Percentiles rank a stretch among this genome's conserved stretches.
phyloP scores from a whole-genome alignment of 92 coral and sea anemone genomes.

The Porites evermanni region DNA sequence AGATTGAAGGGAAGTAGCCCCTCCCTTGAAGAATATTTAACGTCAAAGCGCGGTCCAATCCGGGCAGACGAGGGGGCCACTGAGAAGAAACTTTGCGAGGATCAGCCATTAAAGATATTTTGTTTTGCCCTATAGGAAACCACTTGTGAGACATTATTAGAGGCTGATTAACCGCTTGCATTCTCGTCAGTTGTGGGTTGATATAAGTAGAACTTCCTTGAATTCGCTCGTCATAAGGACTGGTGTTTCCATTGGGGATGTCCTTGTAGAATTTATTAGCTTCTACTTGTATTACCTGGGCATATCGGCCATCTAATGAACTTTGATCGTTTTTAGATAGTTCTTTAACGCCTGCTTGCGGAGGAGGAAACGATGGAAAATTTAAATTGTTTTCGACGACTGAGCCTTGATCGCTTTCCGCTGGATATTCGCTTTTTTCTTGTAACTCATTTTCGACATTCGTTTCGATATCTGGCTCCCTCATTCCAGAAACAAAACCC shows the following conservation, averaged over 20 bases:
- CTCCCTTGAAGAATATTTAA: not conserved
- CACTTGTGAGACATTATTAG: slow-evolving; percentile 12
- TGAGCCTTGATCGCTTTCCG: not conserved
- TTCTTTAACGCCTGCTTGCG: not conserved
- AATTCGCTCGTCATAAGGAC: no score
- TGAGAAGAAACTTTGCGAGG: slow-evolving; percentile 24
- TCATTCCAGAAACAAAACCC: not conserved
- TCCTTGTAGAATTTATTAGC: not conserved
- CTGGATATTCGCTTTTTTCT: not conserved
- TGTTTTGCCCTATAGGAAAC: slow-evolving; percentile 8
- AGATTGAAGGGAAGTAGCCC: not conserved
- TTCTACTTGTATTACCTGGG: slow-evolving; percentile 16
- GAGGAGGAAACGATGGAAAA: not conserved
- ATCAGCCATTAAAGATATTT: slow-evolving; percentile 17
- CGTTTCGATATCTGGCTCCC: not conserved
- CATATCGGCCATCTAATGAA: not conserved
- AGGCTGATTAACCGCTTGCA: slow-evolving; percentile 11
- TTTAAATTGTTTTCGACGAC: not conserved
- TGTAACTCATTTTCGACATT: not conserved
- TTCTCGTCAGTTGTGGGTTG: not conserved
- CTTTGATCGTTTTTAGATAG: not conserved
- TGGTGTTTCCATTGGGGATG: not conserved
- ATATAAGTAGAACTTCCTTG: not conserved
- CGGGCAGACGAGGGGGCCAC: slow-evolving; percentile 32
- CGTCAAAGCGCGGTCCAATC: not conserved